phyloP scores from a whole-genome alignment of 2,797 vertebrate genomes.

The Natrix natrix region DNA sequence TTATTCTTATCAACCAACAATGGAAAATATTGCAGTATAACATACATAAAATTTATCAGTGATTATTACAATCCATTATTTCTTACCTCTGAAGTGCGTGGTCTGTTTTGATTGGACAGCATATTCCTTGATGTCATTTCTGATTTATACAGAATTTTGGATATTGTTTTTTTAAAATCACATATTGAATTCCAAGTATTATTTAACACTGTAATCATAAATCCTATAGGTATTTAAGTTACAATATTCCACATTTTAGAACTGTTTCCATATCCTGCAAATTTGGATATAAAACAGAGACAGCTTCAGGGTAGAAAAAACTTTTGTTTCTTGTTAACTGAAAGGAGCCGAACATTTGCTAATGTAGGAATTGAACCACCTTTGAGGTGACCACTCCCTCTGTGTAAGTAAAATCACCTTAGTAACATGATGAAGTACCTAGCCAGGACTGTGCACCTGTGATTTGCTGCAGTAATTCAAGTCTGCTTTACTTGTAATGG shows the following conservation, averaged over 20 bases:
- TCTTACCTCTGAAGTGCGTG: slow-evolving; percentile 72
- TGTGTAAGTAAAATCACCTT: slow-evolving; percentile 52
- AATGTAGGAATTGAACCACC: slow-evolving; percentile 6
- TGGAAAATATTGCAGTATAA: not conserved
- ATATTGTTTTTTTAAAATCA: not conserved
- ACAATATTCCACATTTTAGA: slow-evolving; percentile 45
- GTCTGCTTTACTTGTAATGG: not conserved
- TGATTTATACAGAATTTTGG: slow-evolving; percentile 31
- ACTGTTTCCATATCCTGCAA: slow-evolving; percentile 30
- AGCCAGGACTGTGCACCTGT: slow-evolving; percentile 28
- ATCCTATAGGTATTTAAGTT: slow-evolving; percentile 27
- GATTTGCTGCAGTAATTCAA: slow-evolving; percentile 32
- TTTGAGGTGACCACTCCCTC: slow-evolving; percentile 52
- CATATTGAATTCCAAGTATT: slow-evolving; percentile 53
- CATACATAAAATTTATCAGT: not conserved
- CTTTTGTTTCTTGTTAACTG: slow-evolving; percentile 13
- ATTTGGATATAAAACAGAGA: slow-evolving; percentile 37
- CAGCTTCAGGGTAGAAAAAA: slow-evolving; percentile 32
- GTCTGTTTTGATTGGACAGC: slow-evolving; percentile 57
- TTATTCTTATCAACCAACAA: not conserved
- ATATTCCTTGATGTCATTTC: slow-evolving; percentile 48
- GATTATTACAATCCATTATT: not conserved
- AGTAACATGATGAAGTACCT: slow-evolving; percentile 51
- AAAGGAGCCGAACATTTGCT: slow-evolving; percentile 23
- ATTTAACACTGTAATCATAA: slow-evolving; percentile 38